A percentile compares a stretch with the other conserved stretches of the same genome.
phyloP scores from a whole-genome alignment of 2,888 invertebrate genomes.

The Nymphalis c-album region DNA sequence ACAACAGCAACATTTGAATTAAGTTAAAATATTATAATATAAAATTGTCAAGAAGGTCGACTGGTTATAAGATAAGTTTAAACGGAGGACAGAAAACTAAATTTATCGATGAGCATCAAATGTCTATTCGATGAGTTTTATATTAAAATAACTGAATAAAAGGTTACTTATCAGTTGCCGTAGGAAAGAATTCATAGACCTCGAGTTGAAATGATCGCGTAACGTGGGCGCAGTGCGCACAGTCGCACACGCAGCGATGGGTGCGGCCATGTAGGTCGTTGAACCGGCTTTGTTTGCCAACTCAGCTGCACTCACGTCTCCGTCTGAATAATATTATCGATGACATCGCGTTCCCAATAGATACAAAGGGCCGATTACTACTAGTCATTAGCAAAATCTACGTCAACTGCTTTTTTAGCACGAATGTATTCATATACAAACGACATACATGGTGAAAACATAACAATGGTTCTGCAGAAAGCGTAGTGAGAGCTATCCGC shows the following conservation, averaged over 20 bases:
- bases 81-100: neutral
- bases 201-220: slow-evolving; percentile 54
- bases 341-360: slow-evolving; percentile 49
- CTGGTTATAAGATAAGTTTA: neutral
- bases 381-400: slow-evolving; percentile 20
- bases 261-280: slow-evolving; percentile 74
- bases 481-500: slow-evolving; percentile 60
- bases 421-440: slow-evolving; percentile 36
- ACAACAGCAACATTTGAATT: neutral
- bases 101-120: neutral
- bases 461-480: slow-evolving; percentile 58
- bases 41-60: neutral
- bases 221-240: slow-evolving; percentile 66
- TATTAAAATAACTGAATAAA: neutral
- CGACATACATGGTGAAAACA: slow-evolving; percentile 52
- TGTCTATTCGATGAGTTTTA: neutral
- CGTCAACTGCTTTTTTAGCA: slow-evolving; percentile 25
- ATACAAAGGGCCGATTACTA: slow-evolving; percentile 30
- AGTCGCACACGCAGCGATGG: slow-evolving; percentile 66
- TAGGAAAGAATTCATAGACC: slow-evolving; percentile 22
- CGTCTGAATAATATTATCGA: slow-evolving; percentile 63
- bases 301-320: slow-evolving; percentile 71
- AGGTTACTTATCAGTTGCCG: neutral
- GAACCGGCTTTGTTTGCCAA: slow-evolving; percentile 81
- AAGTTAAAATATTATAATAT: neutral